Base-by-base conservation (phyloP, 2,888 invertebrate genomes). In the Melanargia galathea region DNA sequence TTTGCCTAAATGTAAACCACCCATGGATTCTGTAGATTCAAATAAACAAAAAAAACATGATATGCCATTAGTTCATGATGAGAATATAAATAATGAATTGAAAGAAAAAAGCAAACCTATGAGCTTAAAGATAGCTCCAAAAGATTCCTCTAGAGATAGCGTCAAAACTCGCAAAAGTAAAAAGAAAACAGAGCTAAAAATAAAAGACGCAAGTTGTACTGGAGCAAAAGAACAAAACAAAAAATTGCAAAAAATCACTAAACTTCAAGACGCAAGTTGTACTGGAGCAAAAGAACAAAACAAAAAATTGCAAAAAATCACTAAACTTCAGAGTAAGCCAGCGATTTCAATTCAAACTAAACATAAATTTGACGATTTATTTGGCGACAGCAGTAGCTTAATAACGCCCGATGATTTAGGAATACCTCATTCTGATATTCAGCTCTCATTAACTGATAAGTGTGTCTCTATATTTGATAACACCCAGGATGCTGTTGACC, bases 371-470 rank as follows among this genome's bases (percentile, higher is more conserved):
- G 75, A 71, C 62, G 90, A 89, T 63, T 72, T 90, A 5, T 90
- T 90, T 75, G 90, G 89, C 40, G 90, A 91, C 40, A 87, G 83
- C 69, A 83, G 73, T 63, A 90, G 90, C 79, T 75, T 91, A 66
- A 87, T 91, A 71, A 86, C 83, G 33, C 90, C 87, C 8, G 89
- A 87, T 70, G 90, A 91, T 72, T 79, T 91, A 69, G 87, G 86
- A 55, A 71, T 87, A 66, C 66, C 70, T 35, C 18, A 66, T n/a
- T 38, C 63, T 10, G 52, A 71, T 62, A 65, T 67, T 26, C 68
- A 70, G 33, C 49, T 57, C n/a, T 60, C 62, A 48, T 46, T 65
- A 16, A 43, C 67, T 13, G 70, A 67, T 30, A 74, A 75, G 66
- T 85, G 79, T 73, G 67, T 73, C 13, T 79, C 81, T 0, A 72